These are phyloP conservation scores for Coendou prehensilis DNA, from an alignment of 2,797 vertebrate genomes.

Conservation along the genomic window DNA sequence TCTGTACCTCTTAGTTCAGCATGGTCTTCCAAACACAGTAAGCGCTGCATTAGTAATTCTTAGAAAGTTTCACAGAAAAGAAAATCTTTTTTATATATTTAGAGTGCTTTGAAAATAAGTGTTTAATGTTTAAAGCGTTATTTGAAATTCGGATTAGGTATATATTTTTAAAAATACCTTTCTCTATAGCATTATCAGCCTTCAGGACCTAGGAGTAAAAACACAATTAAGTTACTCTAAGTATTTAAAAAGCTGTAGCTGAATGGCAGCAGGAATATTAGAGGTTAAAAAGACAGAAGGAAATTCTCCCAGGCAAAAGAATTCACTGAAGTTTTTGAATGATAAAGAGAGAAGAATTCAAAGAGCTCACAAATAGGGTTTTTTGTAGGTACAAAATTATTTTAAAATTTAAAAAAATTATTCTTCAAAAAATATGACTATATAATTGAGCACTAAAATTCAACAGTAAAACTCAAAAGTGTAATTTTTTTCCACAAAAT, in stretches of 20 bases:
- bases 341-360: not conserved
- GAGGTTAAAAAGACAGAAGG: slow-evolving; percentile 15
- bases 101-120: slow-evolving; percentile 61
- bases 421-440: slow-evolving; percentile 39
- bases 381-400: not conserved
- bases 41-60: not conserved
- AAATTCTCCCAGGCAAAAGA: slow-evolving; percentile 47
- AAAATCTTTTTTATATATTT: not conserved
- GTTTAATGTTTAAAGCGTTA: not conserved
- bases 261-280: slow-evolving; percentile 32
- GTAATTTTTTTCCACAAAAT: slow-evolving; percentile 55
- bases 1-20: not conserved
- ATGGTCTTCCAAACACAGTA: not conserved
- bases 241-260: not conserved
- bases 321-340: not conserved
- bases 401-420: slow-evolving; percentile 41
- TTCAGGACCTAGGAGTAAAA: slow-evolving; percentile 23
- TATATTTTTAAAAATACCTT: slow-evolving; percentile 61
- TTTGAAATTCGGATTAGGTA: slow-evolving; percentile 57
- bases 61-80: not conserved
- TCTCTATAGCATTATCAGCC: not conserved
- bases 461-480: not conserved
- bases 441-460: slow-evolving; percentile 45
- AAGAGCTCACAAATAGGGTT: not conserved
- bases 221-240: not conserved